Percentiles rank a stretch among this genome's conserved stretches.
phyloP scores from a whole-genome alignment of 2,797 vertebrate genomes.

The Atherinosoma microstoma region DNA sequence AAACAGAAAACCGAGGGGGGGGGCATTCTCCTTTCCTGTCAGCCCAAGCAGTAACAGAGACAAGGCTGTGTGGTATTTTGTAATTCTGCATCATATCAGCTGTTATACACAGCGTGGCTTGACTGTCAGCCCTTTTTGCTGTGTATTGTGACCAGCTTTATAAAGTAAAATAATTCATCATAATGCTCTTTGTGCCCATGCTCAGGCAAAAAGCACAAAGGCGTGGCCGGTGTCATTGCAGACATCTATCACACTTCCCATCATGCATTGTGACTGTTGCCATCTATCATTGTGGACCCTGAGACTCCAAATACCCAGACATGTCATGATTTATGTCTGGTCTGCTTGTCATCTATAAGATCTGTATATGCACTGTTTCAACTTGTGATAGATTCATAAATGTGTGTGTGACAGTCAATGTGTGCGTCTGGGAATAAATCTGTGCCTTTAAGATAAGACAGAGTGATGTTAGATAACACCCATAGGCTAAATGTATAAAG shows the following conservation, averaged over 20 bases:
- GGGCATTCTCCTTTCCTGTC: conserved; percentile 14
- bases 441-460: conserved; percentile 46
- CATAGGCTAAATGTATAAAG: conserved; percentile 50
- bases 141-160: conserved; percentile 35
- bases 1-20: conserved; percentile 2
- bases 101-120: neutral
- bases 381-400: conserved; percentile 20
- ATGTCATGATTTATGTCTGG: conserved; percentile 42
- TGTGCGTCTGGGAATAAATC: conserved; percentile 24
- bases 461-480: conserved; percentile 47
- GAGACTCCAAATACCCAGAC: conserved; percentile 43
- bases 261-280: conserved; percentile 45
- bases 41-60: conserved; percentile 8
- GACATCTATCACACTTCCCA: conserved; percentile 65
- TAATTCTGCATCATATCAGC: conserved; percentile 12
- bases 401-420: conserved; percentile 17
- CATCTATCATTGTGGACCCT: conserved; percentile 32
- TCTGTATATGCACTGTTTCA: conserved; percentile 43
- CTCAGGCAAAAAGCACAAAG: conserved; percentile 53
- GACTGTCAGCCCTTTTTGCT: conserved; percentile 21
- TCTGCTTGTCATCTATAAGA: conserved; percentile 39
- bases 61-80: neutral
- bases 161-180: conserved; percentile 64
- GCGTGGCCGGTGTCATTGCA: conserved; percentile 53
- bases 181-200: conserved; percentile 32